phyloP scores from a whole-genome alignment of 2,888 invertebrate genomes.

The Ormyrus nitidulus region DNA sequence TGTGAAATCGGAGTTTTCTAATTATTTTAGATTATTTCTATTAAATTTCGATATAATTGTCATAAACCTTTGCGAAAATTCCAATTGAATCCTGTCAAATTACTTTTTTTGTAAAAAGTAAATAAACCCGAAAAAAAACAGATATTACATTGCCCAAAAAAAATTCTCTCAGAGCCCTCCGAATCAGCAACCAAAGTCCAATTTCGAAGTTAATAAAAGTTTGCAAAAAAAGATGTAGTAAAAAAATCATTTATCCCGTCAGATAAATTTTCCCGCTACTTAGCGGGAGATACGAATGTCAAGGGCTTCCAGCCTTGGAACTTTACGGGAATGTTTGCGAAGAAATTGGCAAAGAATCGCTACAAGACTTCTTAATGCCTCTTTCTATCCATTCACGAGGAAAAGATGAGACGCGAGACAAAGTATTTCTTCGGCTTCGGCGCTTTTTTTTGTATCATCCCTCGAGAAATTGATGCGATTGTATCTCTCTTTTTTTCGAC shows the following conservation, averaged over 20 bases:
- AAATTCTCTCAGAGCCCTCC: neutral
- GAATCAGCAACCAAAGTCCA: neutral
- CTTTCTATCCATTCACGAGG: neutral
- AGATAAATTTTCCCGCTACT: constrained; percentile 20
- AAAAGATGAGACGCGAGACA: neutral
- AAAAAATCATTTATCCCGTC: neutral
- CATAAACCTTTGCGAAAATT: no score
- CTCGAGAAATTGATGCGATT: constrained; percentile 7
- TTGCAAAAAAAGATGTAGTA: neutral
- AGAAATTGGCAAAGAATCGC: constrained; percentile 30
- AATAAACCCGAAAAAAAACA: no score
- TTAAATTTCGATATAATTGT: no score
- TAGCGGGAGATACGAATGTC: neutral
- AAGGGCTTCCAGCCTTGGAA: constrained; percentile 19
- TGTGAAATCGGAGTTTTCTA: no score
- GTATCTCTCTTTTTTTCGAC: no score
- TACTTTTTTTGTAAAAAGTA: no score
- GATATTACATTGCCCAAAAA: neutral
- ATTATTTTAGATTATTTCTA: no score
- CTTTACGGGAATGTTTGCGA: constrained; percentile 37
- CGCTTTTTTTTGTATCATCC: neutral
- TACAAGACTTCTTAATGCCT: neutral
- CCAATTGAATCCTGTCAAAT: no score
- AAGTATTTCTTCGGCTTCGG: neutral
- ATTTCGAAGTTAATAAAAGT: constrained; percentile 23